Conservation (phyloP, 2,113 vertebrate genomes). For the Microcebus lehilahytsara region DNA sequence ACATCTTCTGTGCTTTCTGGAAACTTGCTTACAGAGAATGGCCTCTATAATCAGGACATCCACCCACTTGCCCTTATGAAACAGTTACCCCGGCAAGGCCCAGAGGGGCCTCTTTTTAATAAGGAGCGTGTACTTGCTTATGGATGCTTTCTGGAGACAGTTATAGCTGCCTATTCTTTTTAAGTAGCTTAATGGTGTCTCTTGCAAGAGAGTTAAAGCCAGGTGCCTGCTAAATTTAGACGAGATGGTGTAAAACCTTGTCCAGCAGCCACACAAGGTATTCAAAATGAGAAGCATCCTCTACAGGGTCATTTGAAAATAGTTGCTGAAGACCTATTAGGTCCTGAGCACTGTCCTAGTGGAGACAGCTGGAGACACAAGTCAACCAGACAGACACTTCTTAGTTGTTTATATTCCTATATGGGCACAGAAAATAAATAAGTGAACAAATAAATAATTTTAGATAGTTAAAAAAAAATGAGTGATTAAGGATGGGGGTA, state of each 20-base stretch:
- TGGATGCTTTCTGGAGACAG: neutral
- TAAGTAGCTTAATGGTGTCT: neutral
- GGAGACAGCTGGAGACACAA: neutral
- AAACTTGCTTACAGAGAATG: constrained; percentile 34
- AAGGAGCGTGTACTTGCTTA: neutral
- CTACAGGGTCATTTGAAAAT: neutral
- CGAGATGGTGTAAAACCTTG: neutral
- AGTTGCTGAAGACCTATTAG: neutral
- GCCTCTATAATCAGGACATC: neutral
- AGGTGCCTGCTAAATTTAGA: neutral
- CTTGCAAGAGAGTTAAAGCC: neutral
- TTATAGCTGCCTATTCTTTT: neutral
- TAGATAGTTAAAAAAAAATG: neutral
- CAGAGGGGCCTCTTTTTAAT: constrained; percentile 12
- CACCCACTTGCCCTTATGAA: neutral
- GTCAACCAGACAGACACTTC: neutral
- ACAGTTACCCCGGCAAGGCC: neutral
- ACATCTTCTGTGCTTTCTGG: neutral
- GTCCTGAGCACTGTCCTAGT: neutral
- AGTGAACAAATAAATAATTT: neutral
- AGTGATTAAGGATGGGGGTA: neutral
- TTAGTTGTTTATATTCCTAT: neutral
- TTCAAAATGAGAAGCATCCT: neutral
- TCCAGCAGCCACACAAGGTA: neutral
- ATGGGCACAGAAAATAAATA: neutral